Evolutionary conservation across 2,888 invertebrate species (phyloP), one percentile per base, ranked within the genome.

Genomic region (Linnaemya vulpina): DNA sequence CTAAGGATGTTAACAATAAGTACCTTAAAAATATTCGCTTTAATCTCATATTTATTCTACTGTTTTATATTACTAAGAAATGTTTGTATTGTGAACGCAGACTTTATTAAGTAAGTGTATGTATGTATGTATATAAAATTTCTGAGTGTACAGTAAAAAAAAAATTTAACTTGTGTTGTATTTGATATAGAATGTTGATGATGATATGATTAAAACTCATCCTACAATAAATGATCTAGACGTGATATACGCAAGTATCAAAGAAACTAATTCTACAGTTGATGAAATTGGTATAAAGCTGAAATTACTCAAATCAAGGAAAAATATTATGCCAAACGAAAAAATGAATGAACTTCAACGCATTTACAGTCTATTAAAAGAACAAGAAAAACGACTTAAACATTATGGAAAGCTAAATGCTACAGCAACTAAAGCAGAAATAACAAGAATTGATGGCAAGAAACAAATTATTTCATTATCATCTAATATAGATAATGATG

Each of bases 361-460:
- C 40, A 80, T 74, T 2, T 74, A 80, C 30, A 60, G 60, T 74
- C 58, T 74, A 20, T 60, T 80, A 74, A 80, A 74, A 20, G 60
- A 74, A 60, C 73, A 80, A 58, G 80, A 80, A 51, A 74, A 43
- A 22, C 67, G 38, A 22, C 17, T 80, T 5, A 60, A 67, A 40
- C 17, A 53, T n/a, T 74, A 62, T 80, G 60, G 60, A 67, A 74
- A 53, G 40, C n/a, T 79, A 38, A 71, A 53, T 71, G 46, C 5
- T 3, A 7, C 20, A 38, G 25, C 53, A 15, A 15, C 22, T 15
- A 25, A 30, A 30, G 11, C 11, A 20, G 7, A 35, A 58, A n/a
- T 49, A n/a, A 30, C 22, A n/a, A 55, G 15, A 17, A 30, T 13
- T 22, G 9, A 9, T 15, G 40, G 63, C 13, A 30, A 40, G 17